Evolutionary conservation across 2,113 vertebrate genomes (phyloP).

Genomic region (Laticauda laticaudata): DNA sequence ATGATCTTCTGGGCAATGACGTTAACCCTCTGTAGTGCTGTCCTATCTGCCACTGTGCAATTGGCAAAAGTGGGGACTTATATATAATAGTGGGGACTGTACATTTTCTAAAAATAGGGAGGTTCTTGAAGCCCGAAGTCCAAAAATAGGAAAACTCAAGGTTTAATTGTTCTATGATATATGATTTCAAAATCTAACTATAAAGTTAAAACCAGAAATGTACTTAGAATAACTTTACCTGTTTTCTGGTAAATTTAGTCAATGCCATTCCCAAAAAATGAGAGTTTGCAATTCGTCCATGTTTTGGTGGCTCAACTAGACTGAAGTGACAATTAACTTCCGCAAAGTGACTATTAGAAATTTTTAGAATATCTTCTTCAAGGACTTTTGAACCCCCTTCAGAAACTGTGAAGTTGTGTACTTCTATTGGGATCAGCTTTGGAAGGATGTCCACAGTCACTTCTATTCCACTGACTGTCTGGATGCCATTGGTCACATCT

Average conservation of each 20-base stretch:
- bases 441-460: conserved; percentile 81
- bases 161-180: neutral
- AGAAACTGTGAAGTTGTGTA: conserved; percentile 80
- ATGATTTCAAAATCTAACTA: neutral
- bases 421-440: conserved; percentile 76
- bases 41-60: no score
- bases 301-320: conserved; percentile 75
- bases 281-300: conserved; percentile 80
- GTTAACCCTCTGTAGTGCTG: no score
- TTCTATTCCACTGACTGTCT: conserved; percentile 69
- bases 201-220: neutral
- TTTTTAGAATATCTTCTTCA: conserved; percentile 75
- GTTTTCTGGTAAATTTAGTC: conserved; percentile 80
- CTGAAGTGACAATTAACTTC: conserved; percentile 81
- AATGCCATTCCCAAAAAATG: conserved; percentile 72
- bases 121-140: neutral
- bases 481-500: conserved; percentile 78
- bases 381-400: conserved; percentile 81
- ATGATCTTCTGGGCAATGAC: no score
- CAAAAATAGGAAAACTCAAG: neutral
- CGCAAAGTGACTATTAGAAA: conserved; percentile 78
- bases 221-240: conserved; percentile 68
- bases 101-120: neutral
- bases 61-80: neutral
- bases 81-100: neutral